Evolutionary conservation across 1,140 invertebrate species (phyloP), one percentile per base, ranked within the genome.

Genomic region (Meloidogyne chitwoodi): DNA sequence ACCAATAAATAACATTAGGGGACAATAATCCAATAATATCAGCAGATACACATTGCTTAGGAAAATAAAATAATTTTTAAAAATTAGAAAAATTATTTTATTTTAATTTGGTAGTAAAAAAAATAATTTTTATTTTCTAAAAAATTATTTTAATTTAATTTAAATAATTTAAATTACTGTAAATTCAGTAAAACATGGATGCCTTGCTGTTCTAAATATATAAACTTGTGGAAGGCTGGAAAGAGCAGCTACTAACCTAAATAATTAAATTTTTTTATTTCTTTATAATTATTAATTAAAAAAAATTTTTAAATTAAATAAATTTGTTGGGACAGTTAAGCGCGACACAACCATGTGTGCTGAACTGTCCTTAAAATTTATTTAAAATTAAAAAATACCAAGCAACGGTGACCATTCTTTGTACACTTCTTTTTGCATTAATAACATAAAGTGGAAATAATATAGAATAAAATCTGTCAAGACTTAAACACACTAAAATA

Each of bases 211-310:
- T 81, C 81, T 80, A 79, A 89, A 89, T 76, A 89, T 89, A 27
- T 89, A 85, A 74, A 84, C 92, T 90, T 95, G 93, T 8, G 93
- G 93, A 69, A 92, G 87, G 80, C 93, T 93, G 86, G 92, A 94
- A n/a, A 94, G 82, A 0, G 90, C 88, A 0, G 93, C 92, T 31
- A 90, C 90, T 1, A 91, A 6, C 68, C 68, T 69, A 41, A 69
- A 19, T 41, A 6, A 38, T 38, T 38, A 8, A 38, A 10, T 3
- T 31, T 31, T 3, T 3, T 31, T 31, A n/a, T n/a, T n/a, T n/a
- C n/a, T n/a, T n/a, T n/a, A n/a, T n/a, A n/a, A n/a, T n/a, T n/a
- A n/a, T n/a, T n/a, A n/a, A n/a, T n/a, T n/a, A n/a, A n/a, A n/a
- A n/a, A n/a, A n/a, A n/a, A n/a, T n/a, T n/a, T n/a, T n/a, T n/a